These are phyloP conservation scores for Sminthurinus aureus DNA, from an alignment of 2,888 invertebrate genomes.

Conservation along the genomic window DNA sequence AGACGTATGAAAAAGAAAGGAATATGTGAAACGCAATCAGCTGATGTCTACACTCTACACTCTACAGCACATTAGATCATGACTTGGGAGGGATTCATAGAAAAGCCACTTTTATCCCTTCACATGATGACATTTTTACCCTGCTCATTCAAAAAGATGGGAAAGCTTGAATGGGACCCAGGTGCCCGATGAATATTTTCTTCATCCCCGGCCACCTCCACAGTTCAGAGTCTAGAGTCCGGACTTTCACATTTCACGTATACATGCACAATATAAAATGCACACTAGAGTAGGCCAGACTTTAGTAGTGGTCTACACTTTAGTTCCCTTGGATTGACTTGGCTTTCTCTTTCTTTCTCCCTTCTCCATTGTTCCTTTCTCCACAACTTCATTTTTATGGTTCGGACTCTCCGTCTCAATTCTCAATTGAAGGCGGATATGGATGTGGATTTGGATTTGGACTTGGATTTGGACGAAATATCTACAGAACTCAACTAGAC, in stretches of 20 bases:
- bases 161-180: conserved; percentile 26
- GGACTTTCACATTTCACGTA: not conserved
- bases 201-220: conserved; percentile 25
- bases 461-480: no score
- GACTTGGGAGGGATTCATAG: conserved; percentile 22
- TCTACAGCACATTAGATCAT: conserved; percentile 30
- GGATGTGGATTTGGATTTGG: not conserved
- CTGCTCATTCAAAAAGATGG: conserved; percentile 39
- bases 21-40: conserved; percentile 19
- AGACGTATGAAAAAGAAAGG: not conserved
- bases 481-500: no score
- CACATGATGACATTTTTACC: conserved; percentile 38
- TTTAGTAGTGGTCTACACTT: not conserved
- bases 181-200: conserved; percentile 34
- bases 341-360: not conserved
- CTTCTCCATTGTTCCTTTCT: not conserved
- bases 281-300: no score
- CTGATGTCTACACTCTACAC: not conserved
- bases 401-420: not conserved
- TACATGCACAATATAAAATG: not conserved
- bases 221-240: not conserved
- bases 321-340: not conserved
- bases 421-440: not conserved
- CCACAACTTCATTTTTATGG: not conserved
- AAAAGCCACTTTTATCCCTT: conserved; percentile 37